A percentile compares a stretch with the other conserved stretches of the same genome.
phyloP scores from a whole-genome alignment of 2,797 vertebrate species.

The Steatocranus sp. region DNA sequence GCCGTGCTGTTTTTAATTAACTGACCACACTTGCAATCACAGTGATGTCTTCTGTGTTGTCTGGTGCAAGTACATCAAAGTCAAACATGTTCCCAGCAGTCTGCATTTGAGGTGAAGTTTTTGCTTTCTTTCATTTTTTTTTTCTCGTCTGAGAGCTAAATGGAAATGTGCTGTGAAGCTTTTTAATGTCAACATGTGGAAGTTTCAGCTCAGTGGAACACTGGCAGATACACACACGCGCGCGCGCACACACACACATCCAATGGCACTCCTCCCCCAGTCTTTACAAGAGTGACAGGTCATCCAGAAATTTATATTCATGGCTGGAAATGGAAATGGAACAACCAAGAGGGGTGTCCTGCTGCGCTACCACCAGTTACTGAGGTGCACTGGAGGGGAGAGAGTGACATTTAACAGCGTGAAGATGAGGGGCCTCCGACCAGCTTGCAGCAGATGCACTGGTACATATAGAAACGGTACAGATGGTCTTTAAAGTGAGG shows the following conservation, averaged over 20 bases:
- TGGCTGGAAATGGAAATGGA: slow-evolving; percentile 56
- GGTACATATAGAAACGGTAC: slow-evolving; percentile 16
- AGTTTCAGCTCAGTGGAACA: slow-evolving; percentile 10
- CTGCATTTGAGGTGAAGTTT: slow-evolving; percentile 25
- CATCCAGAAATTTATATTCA: slow-evolving; percentile 59
- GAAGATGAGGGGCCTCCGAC: slow-evolving; percentile 27
- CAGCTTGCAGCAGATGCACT: slow-evolving; percentile 17
- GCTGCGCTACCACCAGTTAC: slow-evolving; percentile 44
- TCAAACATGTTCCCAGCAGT: slow-evolving; percentile 47
- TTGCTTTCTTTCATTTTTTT: slow-evolving; percentile 1
- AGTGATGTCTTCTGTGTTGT: slow-evolving; percentile 54
- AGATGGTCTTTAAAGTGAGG: slow-evolving; percentile 8
- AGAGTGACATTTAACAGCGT: slow-evolving; percentile 66
- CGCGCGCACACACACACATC: neutral
- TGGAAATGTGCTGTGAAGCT: slow-evolving; percentile 43
- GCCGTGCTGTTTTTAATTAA: slow-evolving; percentile 73
- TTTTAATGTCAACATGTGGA: slow-evolving; percentile 50
- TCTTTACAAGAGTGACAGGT: slow-evolving; percentile 45
- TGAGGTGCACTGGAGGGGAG: slow-evolving; percentile 52
- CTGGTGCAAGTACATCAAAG: slow-evolving; percentile 68
- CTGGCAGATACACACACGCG: neutral
- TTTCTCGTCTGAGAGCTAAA: neutral
- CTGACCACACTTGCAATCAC: slow-evolving; percentile 54
- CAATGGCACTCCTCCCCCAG: slow-evolving; percentile 10
- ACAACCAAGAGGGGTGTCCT: slow-evolving; percentile 44